A percentile compares a stretch with the other conserved stretches of the same genome.
Conservation (phyloP, 2,113 vertebrate species). For the Pelobates fuscus region DNA sequence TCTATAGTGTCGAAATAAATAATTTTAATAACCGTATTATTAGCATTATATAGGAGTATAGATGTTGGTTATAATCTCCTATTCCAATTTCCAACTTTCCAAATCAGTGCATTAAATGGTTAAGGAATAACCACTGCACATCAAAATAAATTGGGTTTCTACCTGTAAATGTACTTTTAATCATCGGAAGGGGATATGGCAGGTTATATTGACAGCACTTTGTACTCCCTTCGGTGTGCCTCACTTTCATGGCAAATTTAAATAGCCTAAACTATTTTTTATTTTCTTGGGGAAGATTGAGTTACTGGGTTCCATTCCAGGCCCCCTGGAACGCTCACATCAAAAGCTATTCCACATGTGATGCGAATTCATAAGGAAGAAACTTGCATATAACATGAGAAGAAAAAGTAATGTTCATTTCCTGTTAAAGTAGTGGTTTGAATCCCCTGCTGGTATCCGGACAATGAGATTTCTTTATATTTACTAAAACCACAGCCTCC, state of each 20-base stretch:
- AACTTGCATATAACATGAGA: constrained; percentile 5
- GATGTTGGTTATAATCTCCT: no score
- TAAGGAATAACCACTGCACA: not conserved
- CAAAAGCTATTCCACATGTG: constrained; percentile 11
- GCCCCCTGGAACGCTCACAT: not conserved
- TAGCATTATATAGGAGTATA: no score
- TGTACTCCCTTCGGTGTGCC: not conserved
- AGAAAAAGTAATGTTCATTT: constrained; percentile 23
- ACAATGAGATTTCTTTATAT: not conserved
- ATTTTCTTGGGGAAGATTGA: not conserved
- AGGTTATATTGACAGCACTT: not conserved
- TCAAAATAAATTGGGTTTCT: not conserved
- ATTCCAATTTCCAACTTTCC: no score
- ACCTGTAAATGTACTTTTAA: not conserved
- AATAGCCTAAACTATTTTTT: constrained; percentile 13
- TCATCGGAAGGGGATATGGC: not conserved
- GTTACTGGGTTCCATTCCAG: constrained; percentile 23
- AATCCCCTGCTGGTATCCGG: constrained; percentile 20
- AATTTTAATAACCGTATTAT: no score
- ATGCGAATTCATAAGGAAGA: not conserved
- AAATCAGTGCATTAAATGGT: no score
- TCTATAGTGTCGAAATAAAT: no score
- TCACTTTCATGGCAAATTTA: constrained; percentile 22
- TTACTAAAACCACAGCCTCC: not conserved
- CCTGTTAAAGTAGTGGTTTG: constrained; percentile 8